A percentile compares a stretch with the other conserved stretches of the same genome.
Evolutionary conservation across 2,888 invertebrate genomes (phyloP).

Genomic region (Dicycla oo): DNA sequence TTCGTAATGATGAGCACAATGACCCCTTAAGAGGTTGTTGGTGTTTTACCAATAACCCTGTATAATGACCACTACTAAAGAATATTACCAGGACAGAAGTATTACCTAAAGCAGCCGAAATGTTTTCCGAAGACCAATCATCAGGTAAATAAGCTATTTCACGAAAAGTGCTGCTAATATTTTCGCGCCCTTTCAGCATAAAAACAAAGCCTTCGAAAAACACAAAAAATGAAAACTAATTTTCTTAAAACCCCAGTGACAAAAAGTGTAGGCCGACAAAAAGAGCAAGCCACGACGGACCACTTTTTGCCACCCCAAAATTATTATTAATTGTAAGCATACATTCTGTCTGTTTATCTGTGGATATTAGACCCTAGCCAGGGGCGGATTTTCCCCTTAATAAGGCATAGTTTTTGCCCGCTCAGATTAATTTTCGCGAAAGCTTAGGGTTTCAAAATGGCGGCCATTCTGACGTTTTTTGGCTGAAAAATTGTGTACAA

Average conservation of each 20-base stretch:
- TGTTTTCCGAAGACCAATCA: background rate
- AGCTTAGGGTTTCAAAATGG: constrained; percentile 71
- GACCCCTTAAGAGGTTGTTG: too few species aligned
- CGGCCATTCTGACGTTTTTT: constrained; percentile 68
- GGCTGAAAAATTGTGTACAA: constrained; percentile 58
- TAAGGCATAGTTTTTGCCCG: constrained; percentile 85
- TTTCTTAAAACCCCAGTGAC: constrained; percentile 78
- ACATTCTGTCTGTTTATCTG: constrained; percentile 87
- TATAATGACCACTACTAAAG: too few species aligned
- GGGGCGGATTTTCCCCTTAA: constrained; percentile 80
- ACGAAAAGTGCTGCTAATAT: background rate
- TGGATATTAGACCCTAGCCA: constrained; percentile 77
- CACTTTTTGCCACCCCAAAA: constrained; percentile 84
- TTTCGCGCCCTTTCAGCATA: constrained; percentile 2
- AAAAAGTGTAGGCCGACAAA: constrained; percentile 72
- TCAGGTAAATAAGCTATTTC: background rate
- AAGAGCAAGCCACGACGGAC: constrained; percentile 66
- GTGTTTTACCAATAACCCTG: too few species aligned
- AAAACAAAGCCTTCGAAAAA: constrained; percentile 28
- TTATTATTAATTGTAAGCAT: constrained; percentile 88
- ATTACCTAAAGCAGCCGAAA: background rate
- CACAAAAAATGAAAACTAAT: constrained; percentile 70
- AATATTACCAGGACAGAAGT: background rate
- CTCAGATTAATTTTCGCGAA: constrained; percentile 78
- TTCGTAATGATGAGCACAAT: too few species aligned